Base-by-base conservation (phyloP, 2,113 vertebrate genomes). In the Thunnus maccoyii region DNA sequence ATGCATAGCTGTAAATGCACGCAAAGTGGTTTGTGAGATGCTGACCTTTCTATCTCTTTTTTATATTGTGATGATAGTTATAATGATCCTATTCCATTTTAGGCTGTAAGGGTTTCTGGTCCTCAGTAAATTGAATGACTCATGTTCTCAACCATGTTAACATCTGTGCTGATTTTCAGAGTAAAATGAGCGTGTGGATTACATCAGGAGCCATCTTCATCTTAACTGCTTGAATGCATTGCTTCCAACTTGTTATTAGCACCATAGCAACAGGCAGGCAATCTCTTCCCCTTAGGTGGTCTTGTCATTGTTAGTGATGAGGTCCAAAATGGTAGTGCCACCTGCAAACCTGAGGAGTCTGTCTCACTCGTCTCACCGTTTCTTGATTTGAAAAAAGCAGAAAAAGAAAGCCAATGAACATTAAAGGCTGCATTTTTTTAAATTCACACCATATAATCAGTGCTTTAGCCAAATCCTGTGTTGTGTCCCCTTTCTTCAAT, bases 201-300 rank as follows among this genome's bases (percentile, higher is more conserved):
- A 85, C 86, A 86, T 89, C 78, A 77, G 80, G 67, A 87, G 73
- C 75, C 84, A 90, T 89, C 68, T 88, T 88, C 75, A 78, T 82
- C 69, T 85, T 88, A 77, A 79, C 77, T 86, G 87, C 85, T 86
- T 91, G 87, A 76, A 75, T 89, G 82, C 81, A 73, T 89, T 67
- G 70, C 85, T 85, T 82, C 73, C 75, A 88, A 84, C 86, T 91
- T 86, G 89, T 91, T 92, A 92, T 91, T 92, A 89, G 72, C 89
- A 68, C 91, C 90, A 91, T 91, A 78, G 91, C 92, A 92, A 93
- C 91, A 85, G 82, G 73, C 78, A 78, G 69, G 83, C 84, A 87
- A 87, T 76, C 86, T 85, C 83, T 76, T 68, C 82, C 62, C 73
- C 10, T 77, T 85, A 90, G 90, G 88, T 88, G 87, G 91, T 89